Conservation (phyloP, 2,888 invertebrate genomes). For the Eristalis pertinax region DNA sequence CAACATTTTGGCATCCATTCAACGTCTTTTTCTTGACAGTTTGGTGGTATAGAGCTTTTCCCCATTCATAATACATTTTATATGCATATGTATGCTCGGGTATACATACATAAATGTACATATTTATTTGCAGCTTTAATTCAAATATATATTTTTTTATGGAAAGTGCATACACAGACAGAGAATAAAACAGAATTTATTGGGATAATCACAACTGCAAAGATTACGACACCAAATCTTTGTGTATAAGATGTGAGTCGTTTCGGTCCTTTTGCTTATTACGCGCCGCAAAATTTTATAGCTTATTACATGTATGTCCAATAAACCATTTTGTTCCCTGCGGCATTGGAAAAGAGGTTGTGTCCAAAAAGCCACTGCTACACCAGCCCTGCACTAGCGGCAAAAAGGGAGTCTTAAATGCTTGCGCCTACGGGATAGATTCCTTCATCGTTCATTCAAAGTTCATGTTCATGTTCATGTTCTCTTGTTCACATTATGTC, state of each 20-base stretch:
- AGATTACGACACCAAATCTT: conserved; percentile 36
- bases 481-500: conserved; percentile 61
- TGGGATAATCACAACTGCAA: conserved; percentile 39
- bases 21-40: conserved; percentile 45
- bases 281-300: conserved; percentile 56
- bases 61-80: background rate
- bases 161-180: background rate
- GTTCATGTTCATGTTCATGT: conserved; percentile 60
- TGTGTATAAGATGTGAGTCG: background rate
- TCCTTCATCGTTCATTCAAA: conserved; percentile 63
- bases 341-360: conserved; percentile 19
- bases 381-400: background rate
- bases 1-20: conserved; percentile 65
- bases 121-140: conserved; percentile 55
- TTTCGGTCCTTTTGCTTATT: conserved; percentile 34
- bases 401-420: conserved; percentile 40
- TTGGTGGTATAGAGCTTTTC: conserved; percentile 16
- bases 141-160: conserved; percentile 44
- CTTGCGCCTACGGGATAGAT: conserved; percentile 36
- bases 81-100: background rate
- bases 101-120: background rate
- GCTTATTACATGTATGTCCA: conserved; percentile 62
- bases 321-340: conserved; percentile 54
- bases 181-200: background rate
- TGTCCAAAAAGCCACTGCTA: conserved; percentile 3